Conservation (phyloP, 2,888 invertebrate species). For the Pediacus dermestoides region DNA sequence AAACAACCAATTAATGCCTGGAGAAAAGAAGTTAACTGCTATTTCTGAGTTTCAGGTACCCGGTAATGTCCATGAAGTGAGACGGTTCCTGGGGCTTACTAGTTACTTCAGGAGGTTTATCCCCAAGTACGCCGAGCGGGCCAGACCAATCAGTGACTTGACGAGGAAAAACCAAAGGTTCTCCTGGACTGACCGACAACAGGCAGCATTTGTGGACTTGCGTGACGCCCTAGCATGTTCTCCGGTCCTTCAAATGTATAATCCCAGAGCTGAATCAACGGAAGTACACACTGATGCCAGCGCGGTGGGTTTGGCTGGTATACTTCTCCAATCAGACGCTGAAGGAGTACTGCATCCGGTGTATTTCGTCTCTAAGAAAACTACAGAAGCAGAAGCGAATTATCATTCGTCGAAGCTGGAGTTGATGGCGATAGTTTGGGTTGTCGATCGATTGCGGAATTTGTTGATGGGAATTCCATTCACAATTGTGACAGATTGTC, state of each 20-base stretch:
- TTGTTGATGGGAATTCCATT: conserved; percentile 27
- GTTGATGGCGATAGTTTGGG: conserved; percentile 29
- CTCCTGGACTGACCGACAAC: background rate
- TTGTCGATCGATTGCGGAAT: conserved; percentile 25
- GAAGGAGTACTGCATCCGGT: conserved; percentile 25
- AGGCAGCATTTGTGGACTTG: conserved; percentile 11
- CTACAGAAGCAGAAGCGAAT: conserved; percentile 24
- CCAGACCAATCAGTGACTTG: conserved; percentile 29
- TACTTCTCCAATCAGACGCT: conserved; percentile 28
- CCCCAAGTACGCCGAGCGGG: conserved; percentile 21
- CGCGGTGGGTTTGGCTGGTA: conserved; percentile 25
- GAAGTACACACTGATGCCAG: conserved; percentile 24
- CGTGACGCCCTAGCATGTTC: conserved; percentile 5
- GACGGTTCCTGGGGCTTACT: conserved; percentile 26
- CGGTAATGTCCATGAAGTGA: conserved; percentile 14
- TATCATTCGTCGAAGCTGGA: conserved; percentile 28
- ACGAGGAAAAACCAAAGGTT: conserved; percentile 8
- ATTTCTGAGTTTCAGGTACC: conserved; percentile 18
- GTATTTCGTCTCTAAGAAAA: conserved; percentile 30
- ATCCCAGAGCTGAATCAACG: conserved; percentile 14
- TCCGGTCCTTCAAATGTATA: conserved; percentile 21
- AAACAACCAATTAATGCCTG: conserved; percentile 13
- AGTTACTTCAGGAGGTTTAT: conserved; percentile 26
- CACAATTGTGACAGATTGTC: conserved; percentile 32
- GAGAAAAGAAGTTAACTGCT: conserved; percentile 11